Percentiles rank a stretch among this genome's conserved stretches.
These are phyloP conservation scores for Thaumatotibia leucotreta DNA, from an alignment of 1,140 invertebrate species.

Conservation along the genomic window DNA sequence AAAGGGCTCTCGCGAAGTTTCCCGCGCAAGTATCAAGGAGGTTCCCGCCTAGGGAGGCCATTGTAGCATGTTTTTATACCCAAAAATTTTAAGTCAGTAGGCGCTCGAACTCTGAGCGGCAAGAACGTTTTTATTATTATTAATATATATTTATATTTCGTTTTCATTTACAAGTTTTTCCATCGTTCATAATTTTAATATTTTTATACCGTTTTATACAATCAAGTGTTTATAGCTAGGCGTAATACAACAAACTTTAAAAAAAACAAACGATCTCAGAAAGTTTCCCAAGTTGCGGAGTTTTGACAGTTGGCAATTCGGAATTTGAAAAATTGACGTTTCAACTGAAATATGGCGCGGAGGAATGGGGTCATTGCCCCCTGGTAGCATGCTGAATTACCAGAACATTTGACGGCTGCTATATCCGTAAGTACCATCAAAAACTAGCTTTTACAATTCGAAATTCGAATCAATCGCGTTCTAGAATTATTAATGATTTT, in stretches of 20 bases:
- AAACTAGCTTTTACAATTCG: neutral
- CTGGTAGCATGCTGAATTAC: slow-evolving; percentile 66
- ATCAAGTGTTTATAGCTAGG: slow-evolving; percentile 72
- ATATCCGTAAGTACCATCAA: slow-evolving; percentile 56
- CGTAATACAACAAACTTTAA: slow-evolving; percentile 42
- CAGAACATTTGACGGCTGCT: slow-evolving; percentile 71
- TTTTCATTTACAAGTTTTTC: slow-evolving; percentile 76
- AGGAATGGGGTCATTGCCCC: slow-evolving; percentile 60
- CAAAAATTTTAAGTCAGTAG: slow-evolving; percentile 77
- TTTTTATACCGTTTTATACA: slow-evolving; percentile 77
- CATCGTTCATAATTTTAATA: slow-evolving; percentile 76
- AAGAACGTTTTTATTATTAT: slow-evolving; percentile 74
- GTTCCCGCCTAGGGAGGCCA: slow-evolving; percentile 54
- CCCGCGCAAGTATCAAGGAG: slow-evolving; percentile 57
- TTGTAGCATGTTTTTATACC: slow-evolving; percentile 77
- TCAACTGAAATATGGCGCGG: slow-evolving; percentile 63
- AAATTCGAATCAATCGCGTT: slow-evolving; percentile 29
- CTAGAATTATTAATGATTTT: slow-evolving; percentile 49
- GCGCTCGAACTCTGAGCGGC: slow-evolving; percentile 73
- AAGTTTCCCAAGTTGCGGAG: slow-evolving; percentile 42
- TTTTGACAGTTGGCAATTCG: slow-evolving; percentile 68
- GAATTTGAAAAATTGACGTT: slow-evolving; percentile 68
- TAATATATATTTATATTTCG: slow-evolving; percentile 76
- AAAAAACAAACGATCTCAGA: slow-evolving; percentile 30
- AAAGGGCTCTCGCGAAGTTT: slow-evolving; percentile 12